Evolutionary conservation across 2,888 invertebrate genomes (phyloP), one percentile per base, ranked within the genome.

Genomic region (Cartodere bifasciata): DNA sequence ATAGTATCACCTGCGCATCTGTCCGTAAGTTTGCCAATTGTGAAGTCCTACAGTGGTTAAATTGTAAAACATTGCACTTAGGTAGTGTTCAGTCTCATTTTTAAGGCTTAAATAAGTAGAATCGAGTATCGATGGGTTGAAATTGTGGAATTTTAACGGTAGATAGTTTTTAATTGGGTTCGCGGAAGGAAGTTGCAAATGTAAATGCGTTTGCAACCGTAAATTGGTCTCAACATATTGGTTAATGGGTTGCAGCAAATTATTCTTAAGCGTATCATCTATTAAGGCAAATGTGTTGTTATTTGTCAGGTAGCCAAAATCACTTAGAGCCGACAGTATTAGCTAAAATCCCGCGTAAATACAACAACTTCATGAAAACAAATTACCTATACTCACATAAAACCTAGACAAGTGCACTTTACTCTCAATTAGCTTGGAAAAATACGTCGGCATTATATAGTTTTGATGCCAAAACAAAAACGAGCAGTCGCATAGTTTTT

Each of bases 11-110:
- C 84, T 81, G 36, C 92, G 72, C 97, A 98, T 98, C 62, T 91
- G 88, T 11, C 88, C 83, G 55, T 98, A 98, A 0, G 91, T 92
- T 58, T 83, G 85, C 91, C 95, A 97, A 60, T 98, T 94, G 45
- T 97, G 92, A 25, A 95, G 64, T 4, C 95, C 92, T 16, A 98
- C 91, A 2, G 95, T 91, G 1, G 95, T 95, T 47, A 97, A 67
- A 64, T 97, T 95, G 61, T 98, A 98, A 62, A 95, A 97, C 54
- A 86, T 91, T 42, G 75, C 79, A 48, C 92, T 90, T 41, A 98
- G 68, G 60, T 95, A 94, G 52, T 86, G 78, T 56, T 94, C 94
- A 5, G 91, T 76, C 33, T 58, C 53, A 34, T 51, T 51, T 41
- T 53, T 57, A 15, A 56, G 46, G 35, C 52, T 49, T 26, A 53